These are phyloP conservation scores for Drosophila orosa DNA, from an alignment of 1,140 invertebrate species.

Conservation along the genomic window DNA sequence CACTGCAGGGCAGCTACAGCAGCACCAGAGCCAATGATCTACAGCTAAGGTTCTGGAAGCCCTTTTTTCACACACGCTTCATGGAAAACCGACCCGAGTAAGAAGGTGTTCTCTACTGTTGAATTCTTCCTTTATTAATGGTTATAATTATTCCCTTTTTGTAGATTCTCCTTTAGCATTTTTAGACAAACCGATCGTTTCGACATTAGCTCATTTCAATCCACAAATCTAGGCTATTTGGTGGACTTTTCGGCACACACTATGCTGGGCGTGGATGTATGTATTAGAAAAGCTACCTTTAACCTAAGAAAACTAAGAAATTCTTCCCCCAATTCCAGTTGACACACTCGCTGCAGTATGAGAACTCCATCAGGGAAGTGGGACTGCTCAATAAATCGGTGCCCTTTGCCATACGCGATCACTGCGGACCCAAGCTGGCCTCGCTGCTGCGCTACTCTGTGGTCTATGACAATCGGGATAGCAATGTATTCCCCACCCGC, in stretches of 20 bases:
- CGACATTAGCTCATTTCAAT: conserved; percentile 76
- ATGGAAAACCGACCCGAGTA: conserved; percentile 81
- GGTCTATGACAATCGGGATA: conserved; percentile 75
- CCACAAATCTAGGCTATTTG: conserved; percentile 69
- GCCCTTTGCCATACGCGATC: conserved; percentile 78
- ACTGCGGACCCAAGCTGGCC: conserved; percentile 79
- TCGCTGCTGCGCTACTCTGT: conserved; percentile 79
- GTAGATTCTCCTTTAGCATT: conserved; percentile 75
- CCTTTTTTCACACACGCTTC: conserved; percentile 81
- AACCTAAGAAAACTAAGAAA: background rate
- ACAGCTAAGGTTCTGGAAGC: conserved; percentile 80
- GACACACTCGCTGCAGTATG: conserved; percentile 82
- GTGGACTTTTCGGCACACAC: conserved; percentile 72
- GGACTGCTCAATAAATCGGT: conserved; percentile 67
- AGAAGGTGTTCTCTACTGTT: no score
- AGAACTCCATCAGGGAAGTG: conserved; percentile 75
- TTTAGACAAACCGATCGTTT: conserved; percentile 76
- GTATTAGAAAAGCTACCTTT: background rate
- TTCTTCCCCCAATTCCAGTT: conserved; percentile 43
- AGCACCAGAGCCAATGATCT: conserved; percentile 77
- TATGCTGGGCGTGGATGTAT: conserved; percentile 72
- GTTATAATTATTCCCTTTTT: background rate
- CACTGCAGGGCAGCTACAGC: conserved; percentile 80
- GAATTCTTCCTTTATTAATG: no score
- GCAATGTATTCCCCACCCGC: conserved; percentile 74